These are phyloP conservation scores for Lucilia sericata DNA, from an alignment of 1,140 invertebrate genomes.

Conservation along the genomic window DNA sequence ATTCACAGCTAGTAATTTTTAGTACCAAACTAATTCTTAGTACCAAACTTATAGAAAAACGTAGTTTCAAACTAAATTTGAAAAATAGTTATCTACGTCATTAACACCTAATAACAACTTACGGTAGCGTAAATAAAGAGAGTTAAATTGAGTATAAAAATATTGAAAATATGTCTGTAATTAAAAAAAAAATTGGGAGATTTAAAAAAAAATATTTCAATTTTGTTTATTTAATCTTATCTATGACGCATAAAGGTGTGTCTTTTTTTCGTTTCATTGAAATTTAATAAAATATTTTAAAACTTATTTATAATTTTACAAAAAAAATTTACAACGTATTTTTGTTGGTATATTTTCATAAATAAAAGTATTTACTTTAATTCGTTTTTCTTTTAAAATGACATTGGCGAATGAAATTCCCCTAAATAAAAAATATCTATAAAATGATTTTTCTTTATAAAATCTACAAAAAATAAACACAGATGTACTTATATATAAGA, in stretches of 20 bases:
- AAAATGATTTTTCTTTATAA: not conserved
- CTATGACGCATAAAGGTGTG: slow-evolving; percentile 33
- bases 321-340: not conserved
- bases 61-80: no score
- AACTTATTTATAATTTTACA: slow-evolving; percentile 4
- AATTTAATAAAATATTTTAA: not conserved
- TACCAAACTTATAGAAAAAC: no score
- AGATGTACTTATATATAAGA: not conserved
- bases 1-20: no score
- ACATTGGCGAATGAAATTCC: not conserved
- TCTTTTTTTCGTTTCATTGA: not conserved
- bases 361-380: not conserved
- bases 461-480: not conserved
- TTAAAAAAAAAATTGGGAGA: not conserved
- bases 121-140: not conserved
- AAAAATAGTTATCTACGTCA: no score
- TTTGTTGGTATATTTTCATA: not conserved
- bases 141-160: not conserved
- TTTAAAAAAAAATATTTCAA: not conserved
- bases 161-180: no score
- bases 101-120: no score
- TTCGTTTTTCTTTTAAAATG: not conserved
- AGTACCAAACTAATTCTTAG: no score
- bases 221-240: slow-evolving; percentile 23
- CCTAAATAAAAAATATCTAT: not conserved